These are phyloP conservation scores for Melanogrammus aeglefinus DNA, from an alignment of 2,797 vertebrate species.

Conservation along the genomic window DNA sequence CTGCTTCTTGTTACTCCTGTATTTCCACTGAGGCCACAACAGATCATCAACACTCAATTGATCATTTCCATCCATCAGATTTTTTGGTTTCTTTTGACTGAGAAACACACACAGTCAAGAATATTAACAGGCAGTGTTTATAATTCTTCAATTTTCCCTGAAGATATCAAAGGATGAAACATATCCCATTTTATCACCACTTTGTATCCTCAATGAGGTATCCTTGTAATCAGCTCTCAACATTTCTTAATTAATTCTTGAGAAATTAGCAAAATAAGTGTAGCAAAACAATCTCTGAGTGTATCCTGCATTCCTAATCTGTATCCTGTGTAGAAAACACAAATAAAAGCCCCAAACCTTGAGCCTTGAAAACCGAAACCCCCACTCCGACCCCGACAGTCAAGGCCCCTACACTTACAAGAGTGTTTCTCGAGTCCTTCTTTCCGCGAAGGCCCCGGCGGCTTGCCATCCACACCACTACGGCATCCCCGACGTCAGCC, in stretches of 20 bases:
- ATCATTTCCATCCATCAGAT: background rate
- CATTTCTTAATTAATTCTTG: background rate
- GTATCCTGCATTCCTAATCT: background rate
- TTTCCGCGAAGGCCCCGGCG: background rate
- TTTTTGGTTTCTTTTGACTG: background rate
- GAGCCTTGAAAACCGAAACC: background rate
- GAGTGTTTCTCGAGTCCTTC: background rate
- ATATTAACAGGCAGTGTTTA: background rate
- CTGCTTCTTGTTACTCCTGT: no score
- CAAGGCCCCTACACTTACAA: background rate
- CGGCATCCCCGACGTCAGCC: constrained; percentile 59
- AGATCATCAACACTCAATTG: no score
- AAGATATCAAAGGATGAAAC: background rate
- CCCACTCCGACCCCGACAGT: background rate
- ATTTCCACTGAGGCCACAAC: no score
- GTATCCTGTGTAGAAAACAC: background rate
- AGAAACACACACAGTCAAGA: background rate
- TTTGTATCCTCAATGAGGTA: background rate
- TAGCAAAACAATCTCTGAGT: background rate
- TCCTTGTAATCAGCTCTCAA: background rate
- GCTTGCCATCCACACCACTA: background rate
- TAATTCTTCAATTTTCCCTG: background rate
- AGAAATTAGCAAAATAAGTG: background rate
- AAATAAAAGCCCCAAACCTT: background rate
- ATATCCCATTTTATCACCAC: no score